A percentile compares a stretch with the other conserved stretches of the same genome.
phyloP scores from a whole-genome alignment of 2,888 invertebrate species.

The Eupithecia abbreviata region DNA sequence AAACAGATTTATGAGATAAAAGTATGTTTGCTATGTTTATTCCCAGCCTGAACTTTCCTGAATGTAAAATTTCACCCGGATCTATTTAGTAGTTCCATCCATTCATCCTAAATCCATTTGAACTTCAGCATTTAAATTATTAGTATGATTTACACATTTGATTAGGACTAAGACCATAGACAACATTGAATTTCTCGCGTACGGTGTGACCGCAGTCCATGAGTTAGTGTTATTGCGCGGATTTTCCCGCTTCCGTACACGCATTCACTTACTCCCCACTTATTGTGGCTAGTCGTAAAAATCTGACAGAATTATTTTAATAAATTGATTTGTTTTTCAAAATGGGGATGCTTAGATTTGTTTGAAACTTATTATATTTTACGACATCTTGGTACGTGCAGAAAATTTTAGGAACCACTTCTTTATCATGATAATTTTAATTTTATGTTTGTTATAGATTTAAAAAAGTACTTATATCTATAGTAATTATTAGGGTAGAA shows the following conservation, averaged over 20 bases:
- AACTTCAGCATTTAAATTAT: too few relatives aligned
- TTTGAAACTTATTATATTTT: slow-evolving; percentile 9
- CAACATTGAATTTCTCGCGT: background rate
- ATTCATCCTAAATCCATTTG: too few relatives aligned
- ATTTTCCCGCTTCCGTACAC: slow-evolving; percentile 79
- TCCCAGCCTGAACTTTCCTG: too few relatives aligned
- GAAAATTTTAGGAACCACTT: background rate
- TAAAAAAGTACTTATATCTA: background rate
- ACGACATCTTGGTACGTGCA: background rate
- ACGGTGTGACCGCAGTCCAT: slow-evolving; percentile 48
- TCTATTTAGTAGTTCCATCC: too few relatives aligned
- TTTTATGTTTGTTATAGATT: background rate
- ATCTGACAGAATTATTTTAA: slow-evolving; percentile 74
- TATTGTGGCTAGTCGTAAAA: slow-evolving; percentile 75
- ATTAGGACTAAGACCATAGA: too few relatives aligned
- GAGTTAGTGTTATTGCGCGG: slow-evolving; percentile 82
- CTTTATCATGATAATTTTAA: background rate
- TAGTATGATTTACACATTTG: too few relatives aligned
- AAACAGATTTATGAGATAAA: too few relatives aligned
- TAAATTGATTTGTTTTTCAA: slow-evolving; percentile 71
- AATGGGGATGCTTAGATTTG: slow-evolving; percentile 45
- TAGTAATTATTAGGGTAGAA: background rate
- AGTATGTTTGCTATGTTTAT: too few relatives aligned
- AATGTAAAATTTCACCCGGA: too few relatives aligned
- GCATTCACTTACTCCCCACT: slow-evolving; percentile 81